Percentiles rank a stretch among this genome's conserved stretches.
Conservation (phyloP, 2,888 invertebrate species). For the Lysandra coridon region DNA sequence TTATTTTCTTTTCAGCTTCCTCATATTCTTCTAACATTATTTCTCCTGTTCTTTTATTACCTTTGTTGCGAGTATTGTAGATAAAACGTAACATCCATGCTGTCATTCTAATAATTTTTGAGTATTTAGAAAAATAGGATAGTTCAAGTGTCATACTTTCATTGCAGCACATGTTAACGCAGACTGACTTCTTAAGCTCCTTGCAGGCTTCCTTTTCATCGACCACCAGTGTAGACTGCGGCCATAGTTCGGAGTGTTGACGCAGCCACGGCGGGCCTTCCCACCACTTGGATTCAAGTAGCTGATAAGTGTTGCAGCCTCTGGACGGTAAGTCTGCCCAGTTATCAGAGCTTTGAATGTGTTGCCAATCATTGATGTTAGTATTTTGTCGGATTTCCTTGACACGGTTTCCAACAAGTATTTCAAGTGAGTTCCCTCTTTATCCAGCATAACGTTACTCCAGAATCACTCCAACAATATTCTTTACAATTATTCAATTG, state of each 20-base stretch:
- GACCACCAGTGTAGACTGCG: not conserved
- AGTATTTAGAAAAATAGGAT: not conserved
- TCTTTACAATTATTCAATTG: not conserved
- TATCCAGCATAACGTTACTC: not conserved
- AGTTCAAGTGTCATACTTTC: not conserved
- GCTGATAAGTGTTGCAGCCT: not conserved
- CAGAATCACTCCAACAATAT: not conserved
- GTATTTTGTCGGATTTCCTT: not conserved
- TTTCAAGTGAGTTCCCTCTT: not conserved
- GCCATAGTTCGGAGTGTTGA: not conserved
- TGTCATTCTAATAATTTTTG: not conserved
- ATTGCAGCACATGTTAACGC: not conserved
- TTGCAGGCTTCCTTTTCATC: not conserved
- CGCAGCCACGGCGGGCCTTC: not conserved
- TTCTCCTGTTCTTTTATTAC: conserved; percentile 3
- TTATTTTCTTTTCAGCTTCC: conserved; percentile 14
- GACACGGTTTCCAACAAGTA: not conserved
- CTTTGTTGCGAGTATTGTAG: not conserved
- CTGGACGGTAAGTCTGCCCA: conserved; percentile 5
- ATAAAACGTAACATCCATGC: not conserved
- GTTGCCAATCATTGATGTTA: conserved; percentile 13
- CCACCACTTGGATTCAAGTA: not conserved
- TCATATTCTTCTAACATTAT: conserved; percentile 10
- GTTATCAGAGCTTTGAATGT: conserved; percentile 2
- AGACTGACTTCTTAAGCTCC: not conserved